Evolutionary conservation across 35 echinoderm and acorn worm genomes (phyloP).

Genomic region (Acanthaster planci): DNA sequence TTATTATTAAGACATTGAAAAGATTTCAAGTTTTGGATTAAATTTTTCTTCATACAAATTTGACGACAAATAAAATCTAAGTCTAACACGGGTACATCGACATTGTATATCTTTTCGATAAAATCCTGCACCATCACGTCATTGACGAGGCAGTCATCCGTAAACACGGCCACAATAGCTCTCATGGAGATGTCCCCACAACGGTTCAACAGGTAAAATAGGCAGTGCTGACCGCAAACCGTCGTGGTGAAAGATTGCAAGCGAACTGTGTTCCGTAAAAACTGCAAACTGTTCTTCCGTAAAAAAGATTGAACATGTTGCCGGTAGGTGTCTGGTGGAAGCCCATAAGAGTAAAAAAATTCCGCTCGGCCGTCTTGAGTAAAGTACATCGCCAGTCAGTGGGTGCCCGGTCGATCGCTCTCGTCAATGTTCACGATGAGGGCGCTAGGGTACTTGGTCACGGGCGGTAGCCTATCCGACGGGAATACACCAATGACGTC

Average conservation of each 20-base stretch:
- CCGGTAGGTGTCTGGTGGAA: slow-evolving; percentile 24
- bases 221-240: slow-evolving; percentile 56
- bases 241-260: slow-evolving; percentile 24
- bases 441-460: too few species aligned
- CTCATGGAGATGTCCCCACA: slow-evolving; percentile 23
- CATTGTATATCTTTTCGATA: not conserved
- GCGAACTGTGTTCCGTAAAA: slow-evolving; percentile 1
- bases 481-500: slow-evolving; percentile 34
- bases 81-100: not conserved
- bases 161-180: not conserved
- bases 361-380: not conserved
- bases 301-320: not conserved
- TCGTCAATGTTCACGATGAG: too few species aligned
- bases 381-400: too few species aligned
- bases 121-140: not conserved
- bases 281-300: not conserved
- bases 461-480: too few species aligned
- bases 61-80: too few species aligned
- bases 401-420: too few species aligned
- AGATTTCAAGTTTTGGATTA: too few species aligned
- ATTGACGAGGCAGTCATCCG: not conserved
- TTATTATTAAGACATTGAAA: too few species aligned
- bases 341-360: slow-evolving; percentile 54
- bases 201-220: slow-evolving; percentile 30
- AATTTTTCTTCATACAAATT: too few species aligned